Base-by-base conservation (phyloP, 2,888 invertebrate genomes). In the Acrocyrtus sp. region DNA sequence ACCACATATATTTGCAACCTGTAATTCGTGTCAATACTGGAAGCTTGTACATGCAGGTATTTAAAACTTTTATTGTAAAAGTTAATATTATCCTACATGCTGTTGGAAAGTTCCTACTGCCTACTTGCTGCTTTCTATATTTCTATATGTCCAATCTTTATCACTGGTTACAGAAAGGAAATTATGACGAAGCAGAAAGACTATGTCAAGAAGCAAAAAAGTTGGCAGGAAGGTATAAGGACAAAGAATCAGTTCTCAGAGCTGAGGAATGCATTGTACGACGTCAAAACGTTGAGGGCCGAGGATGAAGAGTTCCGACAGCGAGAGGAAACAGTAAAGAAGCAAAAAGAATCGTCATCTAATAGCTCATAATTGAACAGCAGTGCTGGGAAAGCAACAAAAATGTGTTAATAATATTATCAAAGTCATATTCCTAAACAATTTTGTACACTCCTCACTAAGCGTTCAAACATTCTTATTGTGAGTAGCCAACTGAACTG, bases 231-330 rank as follows among this genome's bases (percentile, higher is more conserved):
- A 72, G 54, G 22, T 72, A 54, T 27, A 67, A 77, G 19, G 80
- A 81, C 63, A 58, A 69, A 17, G 76, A 80, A 39, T 68, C 78
- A 10, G 74, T 73, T 8, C 50, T 66, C 8, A 45, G 80, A 34
- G 80, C 81, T 8, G 74, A 76, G 61, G 76, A 79, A 45, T 81
- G 81, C 48, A 74, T 80, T 53, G 51, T 58, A n/a, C n/a, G n/a
- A n/a, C n/a, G n/a, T n/a, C n/a, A n/a, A n/a, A 45, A n/a, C 8
- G 45, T 15, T 5, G 45, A 45, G 17, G 45, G 5, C 5, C 45
- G 17, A 45, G 45, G 4, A 12, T n/a, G 17, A 17, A 45, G n/a
- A 17, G 45, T n/a, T 5, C 45, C 10, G 4, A 5, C 45, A 45
- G 12, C n/a, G 39, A 10, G n/a, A n/a, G n/a, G n/a, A n/a, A n/a